A percentile compares a stretch with the other conserved stretches of the same genome.
These are phyloP conservation scores for Eilema sororculum DNA, from an alignment of 2,888 invertebrate genomes.

Conservation along the genomic window DNA sequence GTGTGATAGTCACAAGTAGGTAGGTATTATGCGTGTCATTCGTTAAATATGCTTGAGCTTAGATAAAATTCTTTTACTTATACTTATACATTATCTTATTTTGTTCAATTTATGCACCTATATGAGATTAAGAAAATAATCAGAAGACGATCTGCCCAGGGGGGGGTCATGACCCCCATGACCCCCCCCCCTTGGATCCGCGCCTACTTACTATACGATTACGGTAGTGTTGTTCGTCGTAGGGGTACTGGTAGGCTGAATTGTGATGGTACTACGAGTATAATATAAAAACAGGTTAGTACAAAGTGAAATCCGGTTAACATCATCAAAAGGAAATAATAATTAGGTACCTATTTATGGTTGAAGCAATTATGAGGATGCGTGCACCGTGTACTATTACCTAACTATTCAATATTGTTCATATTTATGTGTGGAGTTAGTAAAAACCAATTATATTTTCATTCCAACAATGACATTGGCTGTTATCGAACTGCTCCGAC, in stretches of 20 bases:
- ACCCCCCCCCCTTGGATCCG: no score
- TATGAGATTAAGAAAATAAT: no score
- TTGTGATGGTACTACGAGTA: background rate
- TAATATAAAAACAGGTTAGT: background rate
- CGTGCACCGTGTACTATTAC: background rate
- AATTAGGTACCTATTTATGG: background rate
- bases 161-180: no score
- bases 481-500: conserved; percentile 32
- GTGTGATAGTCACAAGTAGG: no score
- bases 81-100: no score
- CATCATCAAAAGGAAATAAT: background rate
- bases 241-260: background rate
- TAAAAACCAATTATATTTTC: conserved; percentile 16
- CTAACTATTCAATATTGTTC: background rate
- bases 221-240: no score
- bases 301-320: background rate
- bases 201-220: no score
- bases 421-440: conserved; percentile 1
- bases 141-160: no score
- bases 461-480: conserved; percentile 6
- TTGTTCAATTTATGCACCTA: no score
- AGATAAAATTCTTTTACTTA: no score
- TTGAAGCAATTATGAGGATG: background rate
- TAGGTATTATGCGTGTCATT: no score
- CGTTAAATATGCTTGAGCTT: no score